phyloP scores from a whole-genome alignment of 2,797 vertebrate species.

The Syndactyla subalaris region DNA sequence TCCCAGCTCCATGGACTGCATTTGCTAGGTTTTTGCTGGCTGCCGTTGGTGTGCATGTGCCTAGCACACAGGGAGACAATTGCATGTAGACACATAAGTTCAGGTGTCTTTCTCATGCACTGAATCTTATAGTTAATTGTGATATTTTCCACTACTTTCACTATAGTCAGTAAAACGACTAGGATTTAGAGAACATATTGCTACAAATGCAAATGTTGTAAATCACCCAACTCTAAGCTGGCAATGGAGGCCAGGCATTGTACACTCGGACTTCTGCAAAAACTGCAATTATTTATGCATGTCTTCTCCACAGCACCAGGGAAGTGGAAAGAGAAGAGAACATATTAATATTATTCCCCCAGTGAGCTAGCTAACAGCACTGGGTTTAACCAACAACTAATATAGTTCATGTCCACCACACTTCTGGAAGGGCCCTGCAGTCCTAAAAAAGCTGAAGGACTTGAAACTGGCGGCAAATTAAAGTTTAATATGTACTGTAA shows the following conservation, averaged over 20 bases:
- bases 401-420: neutral
- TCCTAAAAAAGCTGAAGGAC: slow-evolving; percentile 2
- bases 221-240: neutral
- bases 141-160: neutral
- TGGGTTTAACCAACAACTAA: neutral
- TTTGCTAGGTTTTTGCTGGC: neutral
- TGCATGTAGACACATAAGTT: neutral
- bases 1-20: neutral
- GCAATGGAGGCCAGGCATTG: neutral
- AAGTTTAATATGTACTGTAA: slow-evolving; percentile 48
- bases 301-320: neutral
- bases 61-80: neutral
- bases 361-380: neutral
- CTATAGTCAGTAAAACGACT: neutral
- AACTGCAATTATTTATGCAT: neutral
- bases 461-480: slow-evolving; percentile 30
- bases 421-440: neutral
- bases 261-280: neutral
- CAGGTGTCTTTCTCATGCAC: neutral
- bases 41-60: neutral
- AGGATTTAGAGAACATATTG: neutral
- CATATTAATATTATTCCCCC: neutral
- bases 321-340: neutral
- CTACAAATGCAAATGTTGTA: neutral
- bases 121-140: neutral